Percentiles rank a stretch among this genome's conserved stretches.
phyloP scores from a whole-genome alignment of 2,113 vertebrate genomes.

The Siniperca knerii region DNA sequence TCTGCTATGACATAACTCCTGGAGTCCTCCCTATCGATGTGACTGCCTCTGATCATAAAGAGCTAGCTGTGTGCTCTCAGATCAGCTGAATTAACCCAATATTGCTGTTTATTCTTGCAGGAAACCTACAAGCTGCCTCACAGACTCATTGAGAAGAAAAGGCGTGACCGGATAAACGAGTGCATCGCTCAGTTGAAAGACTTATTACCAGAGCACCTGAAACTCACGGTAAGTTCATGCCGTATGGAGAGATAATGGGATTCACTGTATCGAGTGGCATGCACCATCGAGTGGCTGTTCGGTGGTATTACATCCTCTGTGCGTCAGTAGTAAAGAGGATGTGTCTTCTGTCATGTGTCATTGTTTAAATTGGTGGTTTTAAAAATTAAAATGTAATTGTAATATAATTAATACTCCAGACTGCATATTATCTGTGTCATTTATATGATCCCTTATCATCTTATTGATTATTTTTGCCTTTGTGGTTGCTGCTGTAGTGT shows the following conservation, averaged over 20 bases:
- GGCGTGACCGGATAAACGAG: constrained; percentile 97
- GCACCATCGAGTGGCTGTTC: constrained; percentile 62
- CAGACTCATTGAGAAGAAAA: constrained; percentile 97
- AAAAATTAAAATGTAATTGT: neutral
- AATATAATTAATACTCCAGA: neutral
- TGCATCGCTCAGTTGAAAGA: constrained; percentile 99
- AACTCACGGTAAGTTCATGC: constrained; percentile 92
- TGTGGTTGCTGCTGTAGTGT: neutral
- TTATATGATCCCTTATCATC: neutral
- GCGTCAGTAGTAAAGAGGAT: constrained; percentile 58
- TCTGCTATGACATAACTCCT: constrained; percentile 76
- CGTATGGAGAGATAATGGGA: constrained; percentile 31
- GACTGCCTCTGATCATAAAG: constrained; percentile 31
- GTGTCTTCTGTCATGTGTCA: neutral
- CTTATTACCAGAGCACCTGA: constrained; percentile 97
- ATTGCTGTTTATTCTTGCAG: constrained; percentile 75
- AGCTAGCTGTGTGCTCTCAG: neutral
- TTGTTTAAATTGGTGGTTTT: neutral
- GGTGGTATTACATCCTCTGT: constrained; percentile 36
- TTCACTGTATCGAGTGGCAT: constrained; percentile 4
- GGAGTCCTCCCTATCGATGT: constrained; percentile 50
- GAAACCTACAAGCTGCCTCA: constrained; percentile 98
- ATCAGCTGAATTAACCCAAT: constrained; percentile 19
- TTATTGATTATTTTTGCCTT: neutral
- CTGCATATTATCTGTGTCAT: neutral